A percentile compares a stretch with the other conserved stretches of the same genome.
These are phyloP conservation scores for Gambelia wislizenii DNA, from an alignment of 2,797 vertebrate genomes.

Conservation along the genomic window DNA sequence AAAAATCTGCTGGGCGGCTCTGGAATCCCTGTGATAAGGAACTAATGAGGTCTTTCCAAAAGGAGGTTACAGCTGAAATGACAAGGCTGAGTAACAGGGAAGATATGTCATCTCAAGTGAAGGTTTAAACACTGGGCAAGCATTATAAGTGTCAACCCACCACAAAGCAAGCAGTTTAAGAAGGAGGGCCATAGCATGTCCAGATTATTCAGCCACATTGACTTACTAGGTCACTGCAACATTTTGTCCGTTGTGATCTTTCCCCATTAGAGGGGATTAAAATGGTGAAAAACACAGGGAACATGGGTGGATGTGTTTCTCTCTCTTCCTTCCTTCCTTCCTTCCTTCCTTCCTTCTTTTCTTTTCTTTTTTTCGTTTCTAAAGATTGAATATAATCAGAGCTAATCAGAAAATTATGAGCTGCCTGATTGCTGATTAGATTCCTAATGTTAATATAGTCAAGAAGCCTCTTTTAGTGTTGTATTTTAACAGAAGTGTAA, in stretches of 20 bases:
- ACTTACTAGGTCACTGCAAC: constrained; percentile 21
- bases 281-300: constrained; percentile 49
- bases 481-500: constrained; percentile 83
- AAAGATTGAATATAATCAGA: constrained; percentile 84
- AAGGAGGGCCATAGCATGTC: background rate
- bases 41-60: background rate
- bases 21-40: background rate
- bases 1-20: background rate
- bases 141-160: background rate
- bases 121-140: background rate
- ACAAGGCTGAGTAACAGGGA: background rate
- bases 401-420: constrained; percentile 90
- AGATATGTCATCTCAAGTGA: background rate
- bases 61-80: background rate
- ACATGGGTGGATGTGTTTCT: constrained; percentile 57
- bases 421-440: constrained; percentile 89
- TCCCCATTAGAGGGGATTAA: background rate
- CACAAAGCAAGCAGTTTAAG: background rate
- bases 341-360: constrained; percentile 57
- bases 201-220: background rate
- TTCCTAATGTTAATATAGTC: constrained; percentile 89
- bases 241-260: background rate
- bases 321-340: constrained; percentile 55
- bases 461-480: constrained; percentile 82
- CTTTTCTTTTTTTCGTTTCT: constrained; percentile 68